Conservation (phyloP, 2,888 invertebrate genomes). For the Branchellion lobata region DNA sequence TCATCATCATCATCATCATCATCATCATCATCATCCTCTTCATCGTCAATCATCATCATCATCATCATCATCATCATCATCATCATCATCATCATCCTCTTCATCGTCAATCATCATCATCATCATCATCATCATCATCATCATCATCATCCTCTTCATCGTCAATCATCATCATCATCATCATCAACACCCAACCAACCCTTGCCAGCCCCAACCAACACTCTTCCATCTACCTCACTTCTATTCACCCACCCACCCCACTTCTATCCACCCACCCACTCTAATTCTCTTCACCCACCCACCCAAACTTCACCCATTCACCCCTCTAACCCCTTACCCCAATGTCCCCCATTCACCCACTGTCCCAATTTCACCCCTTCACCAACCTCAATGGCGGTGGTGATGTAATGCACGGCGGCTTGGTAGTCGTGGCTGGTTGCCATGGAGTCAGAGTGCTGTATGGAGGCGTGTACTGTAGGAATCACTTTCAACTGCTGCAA, state of each 20-base stretch:
- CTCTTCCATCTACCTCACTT: background rate
- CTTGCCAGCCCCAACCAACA: background rate
- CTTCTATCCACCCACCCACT: background rate
- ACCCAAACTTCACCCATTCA: background rate
- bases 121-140: slow-evolving; percentile 38
- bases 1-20: slow-evolving; percentile 35
- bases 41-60: slow-evolving; percentile 18
- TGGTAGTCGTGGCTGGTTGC: background rate
- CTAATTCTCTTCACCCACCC: background rate
- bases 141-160: slow-evolving; percentile 44
- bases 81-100: slow-evolving; percentile 38
- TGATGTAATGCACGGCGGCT: slow-evolving; percentile 42
- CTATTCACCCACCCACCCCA: background rate
- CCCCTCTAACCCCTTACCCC: background rate
- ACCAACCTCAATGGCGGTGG: slow-evolving; percentile 43
- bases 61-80: slow-evolving; percentile 26
- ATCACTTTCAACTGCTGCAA: background rate
- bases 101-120: slow-evolving; percentile 37
- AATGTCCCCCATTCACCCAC: slow-evolving; percentile 36
- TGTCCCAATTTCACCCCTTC: background rate
- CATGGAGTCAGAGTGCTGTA: background rate
- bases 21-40: slow-evolving; percentile 39
- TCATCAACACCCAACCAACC: background rate
- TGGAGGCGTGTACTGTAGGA: background rate
- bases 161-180: slow-evolving; percentile 42